Base-by-base conservation (phyloP, 2,888 invertebrate species). In the Syrphus vitripennis region DNA sequence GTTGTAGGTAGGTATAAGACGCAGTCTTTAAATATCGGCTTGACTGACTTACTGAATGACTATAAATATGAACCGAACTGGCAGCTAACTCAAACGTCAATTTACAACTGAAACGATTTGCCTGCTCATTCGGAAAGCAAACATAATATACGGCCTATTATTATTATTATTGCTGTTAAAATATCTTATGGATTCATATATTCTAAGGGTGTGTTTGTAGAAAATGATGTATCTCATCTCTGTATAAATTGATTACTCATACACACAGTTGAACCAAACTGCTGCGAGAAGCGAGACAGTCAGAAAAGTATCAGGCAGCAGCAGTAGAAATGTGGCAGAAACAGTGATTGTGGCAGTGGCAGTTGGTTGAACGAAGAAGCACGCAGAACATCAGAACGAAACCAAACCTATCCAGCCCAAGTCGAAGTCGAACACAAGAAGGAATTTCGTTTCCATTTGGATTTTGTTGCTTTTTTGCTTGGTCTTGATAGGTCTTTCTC, bases 101-200 rank as follows among this genome's bases (percentile, higher is more conserved):
- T 89, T 89, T 89, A 89, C 88, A 89, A 89, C 88, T 89, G 88
- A 89, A 88, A 88, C 87, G 88, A 88, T 88, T 88, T 88, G 88
- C 88, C 88, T 88, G 80, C 87, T 89, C 88, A 88, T 88, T 88
- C 88, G 88, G 86, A 88, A 88, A 88, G 88, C 88, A 88, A 88
- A 88, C 88, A 88, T 88, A 88, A 88, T 81, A 87, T 81, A 84
- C 81, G 71, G 79, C 80, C 79, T 83, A 83, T 83, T 87, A 80
- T 83, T n/a, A n/a, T 82, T 87, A 78, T 83, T 87, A 80, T 83
- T 87, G 83, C 86, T 82, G 86, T 86, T 86, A 86, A 86, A 82
- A 86, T 65, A 65, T 65, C 65, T 82, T 82, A 86, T 74, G 86
- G 77, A 86, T 86, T 86, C 82, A 86, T 82, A 10, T 34, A 65